Evolutionary conservation across 2,113 vertebrate genomes (phyloP).

Genomic region (Crotalus viridis): DNA sequence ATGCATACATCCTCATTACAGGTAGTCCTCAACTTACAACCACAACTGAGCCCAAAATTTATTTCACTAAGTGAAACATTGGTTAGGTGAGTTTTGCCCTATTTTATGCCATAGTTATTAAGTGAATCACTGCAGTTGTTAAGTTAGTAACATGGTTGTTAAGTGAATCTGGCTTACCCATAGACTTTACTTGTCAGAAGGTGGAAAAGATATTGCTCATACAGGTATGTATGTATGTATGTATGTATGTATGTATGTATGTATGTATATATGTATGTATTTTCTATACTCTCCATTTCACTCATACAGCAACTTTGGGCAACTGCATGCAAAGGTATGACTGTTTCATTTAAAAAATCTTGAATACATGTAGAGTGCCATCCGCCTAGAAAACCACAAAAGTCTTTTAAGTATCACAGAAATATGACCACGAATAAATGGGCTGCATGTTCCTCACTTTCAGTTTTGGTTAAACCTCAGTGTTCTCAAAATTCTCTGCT

Average conservation of each 20-base stretch:
- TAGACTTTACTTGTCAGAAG: not conserved
- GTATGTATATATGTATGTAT: not conserved
- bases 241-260: not conserved
- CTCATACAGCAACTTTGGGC: not conserved
- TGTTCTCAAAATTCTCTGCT: not conserved
- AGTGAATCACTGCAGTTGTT: not conserved
- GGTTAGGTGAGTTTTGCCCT: not conserved
- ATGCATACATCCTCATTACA: not conserved
- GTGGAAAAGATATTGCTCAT: not conserved
- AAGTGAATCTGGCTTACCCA: not conserved
- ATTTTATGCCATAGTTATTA: not conserved
- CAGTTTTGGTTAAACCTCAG: not conserved
- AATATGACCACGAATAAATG: not conserved
- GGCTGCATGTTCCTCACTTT: not conserved
- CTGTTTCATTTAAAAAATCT: not conserved
- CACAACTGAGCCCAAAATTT: not conserved
- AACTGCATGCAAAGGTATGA: not conserved
- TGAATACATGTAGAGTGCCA: not conserved
- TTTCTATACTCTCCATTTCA: not conserved
- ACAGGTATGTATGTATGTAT: not conserved
- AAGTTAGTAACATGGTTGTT: not conserved
- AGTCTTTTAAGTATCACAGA: not conserved
- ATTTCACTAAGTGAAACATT: not conserved
- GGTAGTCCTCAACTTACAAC: not conserved
- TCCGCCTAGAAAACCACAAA: not conserved